Evolutionary conservation across 2,113 vertebrate species (phyloP), one percentile per base, ranked within the genome.

Genomic region (Shinisaurus crocodilurus): DNA sequence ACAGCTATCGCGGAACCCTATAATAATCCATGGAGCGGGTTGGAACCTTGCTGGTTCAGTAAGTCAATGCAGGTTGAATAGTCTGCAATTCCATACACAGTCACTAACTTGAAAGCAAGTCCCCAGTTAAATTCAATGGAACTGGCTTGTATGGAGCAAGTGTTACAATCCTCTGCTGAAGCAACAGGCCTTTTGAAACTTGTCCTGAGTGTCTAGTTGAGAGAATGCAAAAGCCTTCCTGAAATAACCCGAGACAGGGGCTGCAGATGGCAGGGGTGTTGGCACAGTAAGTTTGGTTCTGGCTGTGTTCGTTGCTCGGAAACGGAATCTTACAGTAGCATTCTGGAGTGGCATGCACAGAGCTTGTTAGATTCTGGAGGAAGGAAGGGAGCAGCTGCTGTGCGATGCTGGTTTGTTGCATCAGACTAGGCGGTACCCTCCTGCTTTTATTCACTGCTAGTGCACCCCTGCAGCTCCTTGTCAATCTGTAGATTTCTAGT

Each of bases 251-350:
- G 57, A 63, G 74, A 77, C 13, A 29, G 40, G 50, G 50, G 37
- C 54, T 77, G 25, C 85, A 87, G 54, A 34, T 87, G 74, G 72
- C 72, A 43, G 37, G 72, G 50, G 27, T 45, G 57, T 48, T 88
- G 86, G 74, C 75, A 48, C 40, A 43, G 37, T 34, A 1, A 45
- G 57, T n/a, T 88, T 65, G 57, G 34, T 79, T n/a, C 86, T 88
- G 74, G 74, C 57, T 79, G 74, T 63, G 40, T 43, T 79, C 6
- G 34, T 48, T 79, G 86, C 57, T 88, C 75, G 40, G 86, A 77
- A 88, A 88, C 74, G 67, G 74, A 77, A 79, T 57, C 86, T 79
- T 88, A 65, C 60, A 45, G 75, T 79, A 79, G 40, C 60, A 65
- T 88, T 27, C 57, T 23, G 86, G 75, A 40, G 75, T 65, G 74